Evolutionary conservation across 2,113 vertebrate genomes (phyloP).

Genomic region (Myiagra hebetior): DNA sequence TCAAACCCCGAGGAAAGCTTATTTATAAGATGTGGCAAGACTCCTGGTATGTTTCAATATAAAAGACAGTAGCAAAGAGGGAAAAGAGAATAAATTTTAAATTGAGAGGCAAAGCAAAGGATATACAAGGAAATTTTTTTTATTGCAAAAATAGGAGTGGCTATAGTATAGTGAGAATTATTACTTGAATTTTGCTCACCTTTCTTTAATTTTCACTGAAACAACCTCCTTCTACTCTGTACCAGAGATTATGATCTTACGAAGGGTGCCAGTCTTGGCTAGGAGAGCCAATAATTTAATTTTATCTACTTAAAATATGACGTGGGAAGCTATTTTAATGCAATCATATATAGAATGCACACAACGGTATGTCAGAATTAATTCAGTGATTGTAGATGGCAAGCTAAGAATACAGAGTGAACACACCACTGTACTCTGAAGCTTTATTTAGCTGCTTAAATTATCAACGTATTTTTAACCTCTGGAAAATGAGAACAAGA

Average conservation of each 20-base stretch:
- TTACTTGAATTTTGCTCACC: neutral
- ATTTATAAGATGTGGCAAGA: constrained; percentile 23
- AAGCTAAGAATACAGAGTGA: constrained; percentile 31
- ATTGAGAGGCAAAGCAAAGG: neutral
- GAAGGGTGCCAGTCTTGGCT: neutral
- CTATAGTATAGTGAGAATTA: neutral
- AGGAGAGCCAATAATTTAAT: neutral
- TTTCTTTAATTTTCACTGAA: neutral
- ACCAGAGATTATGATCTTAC: neutral
- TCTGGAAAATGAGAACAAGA: constrained; percentile 43
- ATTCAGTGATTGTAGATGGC: neutral
- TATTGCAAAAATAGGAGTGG: neutral
- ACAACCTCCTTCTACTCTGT: neutral
- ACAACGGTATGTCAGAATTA: neutral
- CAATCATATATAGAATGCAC: neutral
- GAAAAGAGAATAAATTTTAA: neutral
- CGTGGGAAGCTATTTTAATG: constrained; percentile 20
- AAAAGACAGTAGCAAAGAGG: neutral
- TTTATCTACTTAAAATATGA: constrained; percentile 29
- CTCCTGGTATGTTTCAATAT: neutral
- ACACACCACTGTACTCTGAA: constrained; percentile 2
- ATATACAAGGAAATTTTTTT: neutral
- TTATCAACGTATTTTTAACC: constrained; percentile 60
- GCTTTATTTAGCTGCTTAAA: constrained; percentile 56
- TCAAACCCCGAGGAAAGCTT: constrained; percentile 21